A percentile compares a stretch with the other conserved stretches of the same genome.
These are phyloP conservation scores for Chitala chitala DNA, from an alignment of 2,113 vertebrate genomes.

Conservation along the genomic window DNA sequence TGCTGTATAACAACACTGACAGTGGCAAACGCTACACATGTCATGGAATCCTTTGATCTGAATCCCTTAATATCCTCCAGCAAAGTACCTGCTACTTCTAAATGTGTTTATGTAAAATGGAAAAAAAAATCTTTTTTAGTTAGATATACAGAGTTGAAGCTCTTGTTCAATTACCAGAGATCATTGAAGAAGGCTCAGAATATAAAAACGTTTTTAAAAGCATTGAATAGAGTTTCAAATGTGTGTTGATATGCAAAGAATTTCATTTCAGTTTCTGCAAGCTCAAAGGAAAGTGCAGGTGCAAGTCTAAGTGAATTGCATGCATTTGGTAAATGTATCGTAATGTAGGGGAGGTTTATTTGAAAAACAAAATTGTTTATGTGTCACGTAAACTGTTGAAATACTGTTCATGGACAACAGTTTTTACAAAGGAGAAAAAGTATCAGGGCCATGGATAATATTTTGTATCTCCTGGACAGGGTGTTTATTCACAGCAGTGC, in stretches of 20 bases:
- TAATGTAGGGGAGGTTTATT: slow-evolving; percentile 45
- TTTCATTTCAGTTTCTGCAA: not conserved
- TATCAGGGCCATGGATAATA: slow-evolving; percentile 34
- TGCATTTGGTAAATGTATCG: slow-evolving; percentile 2
- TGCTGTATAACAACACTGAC: too few relatives aligned
- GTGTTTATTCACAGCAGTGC: slow-evolving; percentile 39
- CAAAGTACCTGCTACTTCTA: too few relatives aligned
- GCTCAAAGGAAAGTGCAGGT: not conserved
- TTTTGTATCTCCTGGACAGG: slow-evolving; percentile 29
- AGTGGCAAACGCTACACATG: too few relatives aligned
- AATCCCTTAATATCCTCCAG: too few relatives aligned
- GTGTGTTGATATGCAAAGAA: not conserved
- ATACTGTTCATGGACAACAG: slow-evolving; percentile 34
- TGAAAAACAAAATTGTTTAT: slow-evolving; percentile 46
- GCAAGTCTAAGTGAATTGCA: not conserved
- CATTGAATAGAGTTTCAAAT: not conserved
- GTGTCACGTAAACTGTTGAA: slow-evolving; percentile 50
- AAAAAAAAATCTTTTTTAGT: too few relatives aligned
- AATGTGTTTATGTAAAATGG: too few relatives aligned
- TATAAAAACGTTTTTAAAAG: not conserved
- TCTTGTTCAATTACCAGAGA: too few relatives aligned
- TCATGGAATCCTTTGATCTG: too few relatives aligned
- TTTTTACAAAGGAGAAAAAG: slow-evolving; percentile 39
- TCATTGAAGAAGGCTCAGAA: too few relatives aligned
- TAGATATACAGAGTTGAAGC: too few relatives aligned